Evolutionary conservation across 1,140 invertebrate genomes (phyloP), one percentile per base, ranked within the genome.

Genomic region (Anastrepha obliqua): DNA sequence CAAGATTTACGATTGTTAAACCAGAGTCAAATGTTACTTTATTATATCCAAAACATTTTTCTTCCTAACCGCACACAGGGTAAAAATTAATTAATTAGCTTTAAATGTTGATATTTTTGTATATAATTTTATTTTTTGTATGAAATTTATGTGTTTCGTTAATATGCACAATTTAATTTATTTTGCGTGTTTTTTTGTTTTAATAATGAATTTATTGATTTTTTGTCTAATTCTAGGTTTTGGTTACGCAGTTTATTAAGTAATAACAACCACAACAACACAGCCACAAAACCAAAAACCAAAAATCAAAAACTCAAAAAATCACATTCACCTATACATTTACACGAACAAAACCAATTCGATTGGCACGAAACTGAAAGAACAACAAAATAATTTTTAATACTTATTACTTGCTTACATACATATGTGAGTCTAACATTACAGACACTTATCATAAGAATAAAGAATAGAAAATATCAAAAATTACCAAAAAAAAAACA

Each of bases 161-260:
- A 67, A 67, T 58, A 58, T 20, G 29, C 67, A 70, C 39, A 70
- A 17, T 15, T 47, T 70, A 44, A 42, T 15, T 70, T 6, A 81
- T 86, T 44, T 59, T 86, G 29, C 15, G 3, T 58, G n/a, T 67
- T 39, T 44, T 5, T 67, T 20, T 86, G 7, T 67, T 67, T 47
- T 15, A 87, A 44, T 78, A 87, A 87, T 87, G 17, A 20, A 51
- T 78, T 47, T 64, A 47, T 85, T 65, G 39, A 87, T 85, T 81
- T 87, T 87, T 64, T 87, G 78, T 87, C 65, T 87, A 87, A 62
- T 90, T 90, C 90, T 90, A 90, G 89, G 89, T 90, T 90, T 90
- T 88, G 89, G 89, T 90, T 90, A 89, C 89, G 90, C 90, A 87
- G 89, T 90, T 88, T 90, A 90, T 88, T 89, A 90, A 90, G 86